phyloP scores from a whole-genome alignment of 2,113 vertebrate species.

The Choloepus hoffmanni region DNA sequence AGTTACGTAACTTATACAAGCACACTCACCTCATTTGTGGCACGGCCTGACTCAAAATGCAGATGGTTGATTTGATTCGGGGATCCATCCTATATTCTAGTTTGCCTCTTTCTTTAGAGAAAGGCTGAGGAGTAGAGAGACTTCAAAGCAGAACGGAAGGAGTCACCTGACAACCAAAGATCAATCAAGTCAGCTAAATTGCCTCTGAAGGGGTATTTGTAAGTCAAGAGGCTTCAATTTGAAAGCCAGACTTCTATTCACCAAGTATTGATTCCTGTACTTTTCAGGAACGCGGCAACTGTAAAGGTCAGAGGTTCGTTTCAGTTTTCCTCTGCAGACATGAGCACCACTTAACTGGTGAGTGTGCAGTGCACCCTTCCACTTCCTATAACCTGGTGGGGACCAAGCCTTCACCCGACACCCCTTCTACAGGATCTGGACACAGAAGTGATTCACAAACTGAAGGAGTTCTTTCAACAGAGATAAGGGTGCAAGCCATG shows the following conservation, averaged over 20 bases:
- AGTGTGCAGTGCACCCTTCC: background rate
- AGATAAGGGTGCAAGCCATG: background rate
- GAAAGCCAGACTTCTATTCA: conserved; percentile 48
- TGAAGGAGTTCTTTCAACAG: background rate
- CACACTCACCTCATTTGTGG: background rate
- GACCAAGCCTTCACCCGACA: background rate
- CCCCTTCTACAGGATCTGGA: background rate
- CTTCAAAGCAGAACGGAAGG: background rate
- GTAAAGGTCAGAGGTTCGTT: background rate
- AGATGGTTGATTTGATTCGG: background rate
- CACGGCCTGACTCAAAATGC: background rate
- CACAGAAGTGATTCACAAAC: background rate
- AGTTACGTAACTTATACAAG: background rate
- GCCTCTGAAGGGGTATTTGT: conserved; percentile 20
- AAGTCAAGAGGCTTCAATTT: conserved; percentile 1
- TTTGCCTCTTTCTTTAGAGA: conserved; percentile 10
- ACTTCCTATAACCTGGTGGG: background rate
- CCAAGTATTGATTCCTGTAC: conserved; percentile 48
- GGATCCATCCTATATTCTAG: background rate
- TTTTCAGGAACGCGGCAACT: conserved; percentile 52
- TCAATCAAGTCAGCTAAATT: conserved; percentile 27
- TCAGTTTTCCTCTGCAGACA: background rate
- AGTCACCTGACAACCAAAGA: background rate
- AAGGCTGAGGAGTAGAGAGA: background rate
- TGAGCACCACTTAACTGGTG: background rate